Percentiles rank a stretch among this genome's conserved stretches.
These are phyloP conservation scores for Drosophila hamatofila DNA, from an alignment of 2,888 invertebrate genomes.

Conservation along the genomic window DNA sequence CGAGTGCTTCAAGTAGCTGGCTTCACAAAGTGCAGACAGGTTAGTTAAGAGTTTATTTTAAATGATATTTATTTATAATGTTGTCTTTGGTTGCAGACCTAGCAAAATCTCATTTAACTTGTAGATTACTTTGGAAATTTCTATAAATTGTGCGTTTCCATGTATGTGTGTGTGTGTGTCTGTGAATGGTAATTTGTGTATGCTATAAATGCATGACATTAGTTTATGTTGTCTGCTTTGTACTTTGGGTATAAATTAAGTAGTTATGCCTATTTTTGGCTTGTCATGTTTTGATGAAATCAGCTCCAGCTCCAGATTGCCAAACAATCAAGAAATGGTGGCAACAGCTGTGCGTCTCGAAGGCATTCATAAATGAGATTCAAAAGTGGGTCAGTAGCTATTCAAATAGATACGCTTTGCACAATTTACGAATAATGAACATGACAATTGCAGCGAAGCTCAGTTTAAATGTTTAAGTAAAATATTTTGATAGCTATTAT, in stretches of 20 bases:
- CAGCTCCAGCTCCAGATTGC: conserved; percentile 35
- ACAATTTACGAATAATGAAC: not conserved
- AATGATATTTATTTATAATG: conserved; percentile 79
- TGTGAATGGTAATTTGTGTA: conserved; percentile 24
- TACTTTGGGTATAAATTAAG: conserved; percentile 25
- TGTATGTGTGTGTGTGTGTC: conserved; percentile 22
- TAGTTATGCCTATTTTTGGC: conserved; percentile 30
- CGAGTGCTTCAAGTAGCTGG: conserved; percentile 48
- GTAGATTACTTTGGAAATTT: conserved; percentile 67
- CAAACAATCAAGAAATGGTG: conserved; percentile 32
- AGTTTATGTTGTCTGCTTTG: conserved; percentile 35
- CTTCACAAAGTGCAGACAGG: conserved; percentile 75
- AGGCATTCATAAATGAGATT: not conserved
- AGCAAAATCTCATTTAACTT: conserved; percentile 74
- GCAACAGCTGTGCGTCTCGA: conserved; percentile 14
- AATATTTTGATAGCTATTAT: not conserved
- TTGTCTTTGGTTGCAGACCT: conserved; percentile 50
- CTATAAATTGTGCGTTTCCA: conserved; percentile 9
- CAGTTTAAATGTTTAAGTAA: not conserved
- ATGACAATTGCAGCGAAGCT: not conserved
- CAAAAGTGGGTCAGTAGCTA: not conserved
- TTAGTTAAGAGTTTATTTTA: conserved; percentile 78
- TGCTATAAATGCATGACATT: conserved; percentile 37
- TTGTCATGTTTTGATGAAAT: conserved; percentile 55
- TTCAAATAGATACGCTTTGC: not conserved